Evolutionary conservation across 2,113 vertebrate genomes (phyloP).

Genomic region (Entelurus aequoreus): DNA sequence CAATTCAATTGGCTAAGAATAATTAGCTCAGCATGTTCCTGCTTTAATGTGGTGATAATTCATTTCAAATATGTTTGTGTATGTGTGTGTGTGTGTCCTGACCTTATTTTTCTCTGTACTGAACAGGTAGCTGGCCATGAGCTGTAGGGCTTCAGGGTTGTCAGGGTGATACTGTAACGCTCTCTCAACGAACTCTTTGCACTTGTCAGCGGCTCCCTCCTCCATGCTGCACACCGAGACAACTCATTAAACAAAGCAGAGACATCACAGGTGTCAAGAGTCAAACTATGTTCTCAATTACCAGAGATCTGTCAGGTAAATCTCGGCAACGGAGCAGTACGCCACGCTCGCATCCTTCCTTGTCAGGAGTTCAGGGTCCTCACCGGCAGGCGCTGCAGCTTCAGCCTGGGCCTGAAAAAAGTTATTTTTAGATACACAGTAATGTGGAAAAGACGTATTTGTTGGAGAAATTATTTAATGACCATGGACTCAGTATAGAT

Average conservation of each 20-base stretch:
- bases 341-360: conserved; percentile 71
- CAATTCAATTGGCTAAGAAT: conserved; percentile 64
- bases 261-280: conserved; percentile 8
- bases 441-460: not conserved
- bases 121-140: conserved; percentile 82
- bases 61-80: conserved; percentile 12
- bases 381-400: conserved; percentile 48
- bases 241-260: conserved; percentile 18
- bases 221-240: conserved; percentile 65
- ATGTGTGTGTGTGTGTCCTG: conserved; percentile 24
- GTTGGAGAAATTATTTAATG: too few relatives aligned
- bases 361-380: conserved; percentile 46
- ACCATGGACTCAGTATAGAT: too few relatives aligned
- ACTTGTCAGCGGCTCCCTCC: conserved; percentile 72
- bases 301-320: conserved; percentile 81
- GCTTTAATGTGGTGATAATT: conserved; percentile 58
- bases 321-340: conserved; percentile 78
- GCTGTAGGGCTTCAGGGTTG: conserved; percentile 76
- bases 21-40: conserved; percentile 61
- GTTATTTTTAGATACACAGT: not conserved
- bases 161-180: conserved; percentile 71
- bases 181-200: conserved; percentile 70
- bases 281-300: conserved; percentile 35
- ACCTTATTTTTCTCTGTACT: conserved; percentile 76
- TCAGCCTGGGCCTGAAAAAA: conserved; percentile 38